phyloP scores from a whole-genome alignment of 2,797 vertebrate species.

The Paguma larvata region DNA sequence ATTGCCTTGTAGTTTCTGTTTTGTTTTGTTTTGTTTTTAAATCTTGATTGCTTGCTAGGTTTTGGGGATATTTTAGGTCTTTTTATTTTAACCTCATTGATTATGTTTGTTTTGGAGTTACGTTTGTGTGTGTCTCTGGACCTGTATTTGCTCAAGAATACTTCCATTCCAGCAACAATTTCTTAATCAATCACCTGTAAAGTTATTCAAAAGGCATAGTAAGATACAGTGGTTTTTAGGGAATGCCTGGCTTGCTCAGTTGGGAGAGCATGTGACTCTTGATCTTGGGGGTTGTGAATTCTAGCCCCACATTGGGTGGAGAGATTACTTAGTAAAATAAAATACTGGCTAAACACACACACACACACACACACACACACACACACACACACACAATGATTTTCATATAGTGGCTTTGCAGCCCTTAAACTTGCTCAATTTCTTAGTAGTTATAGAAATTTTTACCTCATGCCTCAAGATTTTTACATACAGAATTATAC shows the following conservation, averaged over 20 bases:
- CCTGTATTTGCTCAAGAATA: not conserved
- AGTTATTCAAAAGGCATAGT: not conserved
- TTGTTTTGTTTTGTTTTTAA: too few relatives aligned
- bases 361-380: too few relatives aligned
- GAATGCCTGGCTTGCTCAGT: not conserved
- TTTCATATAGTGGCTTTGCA: not conserved
- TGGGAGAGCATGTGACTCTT: not conserved
- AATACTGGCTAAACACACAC: not conserved
- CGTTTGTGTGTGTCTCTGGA: not conserved
- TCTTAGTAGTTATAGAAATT: not conserved
- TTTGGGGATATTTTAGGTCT: not conserved
- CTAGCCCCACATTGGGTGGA: not conserved
- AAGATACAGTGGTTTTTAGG: not conserved
- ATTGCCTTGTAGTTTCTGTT: not conserved
- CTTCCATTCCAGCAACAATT: not conserved
- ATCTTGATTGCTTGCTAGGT: not conserved
- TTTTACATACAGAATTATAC: not conserved
- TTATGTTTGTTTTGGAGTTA: slow-evolving; percentile 7
- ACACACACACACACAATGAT: not conserved
- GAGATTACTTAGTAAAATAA: not conserved
- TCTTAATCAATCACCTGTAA: not conserved
- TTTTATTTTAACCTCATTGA: not conserved
- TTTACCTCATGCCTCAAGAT: not conserved
- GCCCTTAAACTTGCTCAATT: not conserved
- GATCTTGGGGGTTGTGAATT: not conserved